phyloP scores from a whole-genome alignment of 2,888 invertebrate genomes.

The Agonopterix alstromeriana region DNA sequence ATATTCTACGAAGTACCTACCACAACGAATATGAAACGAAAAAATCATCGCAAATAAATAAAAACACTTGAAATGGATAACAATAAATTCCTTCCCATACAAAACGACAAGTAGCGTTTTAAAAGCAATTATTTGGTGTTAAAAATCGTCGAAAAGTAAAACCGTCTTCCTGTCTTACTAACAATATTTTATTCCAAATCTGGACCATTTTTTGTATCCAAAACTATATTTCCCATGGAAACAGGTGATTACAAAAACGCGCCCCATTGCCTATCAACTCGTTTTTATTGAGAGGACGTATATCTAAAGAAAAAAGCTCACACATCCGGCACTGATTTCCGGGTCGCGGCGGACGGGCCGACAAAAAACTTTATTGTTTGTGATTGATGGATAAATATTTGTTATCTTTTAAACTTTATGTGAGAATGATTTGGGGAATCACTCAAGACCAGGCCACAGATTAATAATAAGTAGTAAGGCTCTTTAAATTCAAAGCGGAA shows the following conservation, averaged over 20 bases:
- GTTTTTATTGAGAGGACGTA: conserved; percentile 45
- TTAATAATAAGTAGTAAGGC: too few species aligned
- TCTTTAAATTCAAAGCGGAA: too few species aligned
- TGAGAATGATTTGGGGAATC: conserved; percentile 25
- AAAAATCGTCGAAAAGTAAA: too few species aligned
- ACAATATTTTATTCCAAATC: conserved; percentile 9
- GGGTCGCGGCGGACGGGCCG: conserved; percentile 42
- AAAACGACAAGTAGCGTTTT: not conserved
- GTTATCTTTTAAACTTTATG: conserved; percentile 29
- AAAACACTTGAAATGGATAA: too few species aligned
- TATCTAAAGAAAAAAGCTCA: conserved; percentile 31
- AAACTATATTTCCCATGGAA: conserved; percentile 47
- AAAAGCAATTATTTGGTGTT: too few species aligned
- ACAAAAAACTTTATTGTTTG: conserved; percentile 37
- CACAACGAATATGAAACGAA: too few species aligned
- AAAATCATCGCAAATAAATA: too few species aligned
- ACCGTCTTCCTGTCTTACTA: not conserved
- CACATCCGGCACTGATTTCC: conserved; percentile 63
- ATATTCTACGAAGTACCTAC: too few species aligned
- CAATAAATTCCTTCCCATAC: too few species aligned
- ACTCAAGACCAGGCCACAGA: not conserved
- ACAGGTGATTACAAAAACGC: conserved; percentile 66
- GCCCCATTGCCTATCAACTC: conserved; percentile 52
- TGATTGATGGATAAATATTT: conserved; percentile 55
- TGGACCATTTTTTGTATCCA: conserved; percentile 37